phyloP scores from a whole-genome alignment of 2,113 vertebrate genomes.

The Alligator mississippiensis region DNA sequence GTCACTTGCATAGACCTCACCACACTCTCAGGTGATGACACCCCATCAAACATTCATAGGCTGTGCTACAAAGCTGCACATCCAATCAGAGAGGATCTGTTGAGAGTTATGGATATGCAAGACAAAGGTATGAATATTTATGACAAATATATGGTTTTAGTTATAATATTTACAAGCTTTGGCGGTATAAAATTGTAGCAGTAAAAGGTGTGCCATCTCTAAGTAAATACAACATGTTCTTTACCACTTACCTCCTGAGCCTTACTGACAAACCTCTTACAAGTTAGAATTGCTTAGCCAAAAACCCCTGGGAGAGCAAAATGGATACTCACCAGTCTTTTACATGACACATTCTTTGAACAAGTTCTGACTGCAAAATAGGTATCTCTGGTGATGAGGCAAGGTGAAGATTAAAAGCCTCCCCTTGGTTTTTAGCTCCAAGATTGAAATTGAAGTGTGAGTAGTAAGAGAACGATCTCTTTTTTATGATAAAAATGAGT shows the following conservation, averaged over 20 bases:
- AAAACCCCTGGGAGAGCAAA: not conserved
- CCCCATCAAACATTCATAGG: constrained; percentile 89
- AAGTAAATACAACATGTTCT: not conserved
- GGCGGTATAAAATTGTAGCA: not conserved
- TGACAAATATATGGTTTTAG: not conserved
- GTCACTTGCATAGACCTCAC: constrained; percentile 95
- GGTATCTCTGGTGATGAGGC: not conserved
- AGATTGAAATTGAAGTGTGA: not conserved
- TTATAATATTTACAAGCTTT: not conserved
- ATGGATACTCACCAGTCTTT: not conserved
- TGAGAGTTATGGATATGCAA: constrained; percentile 88
- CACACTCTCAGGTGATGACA: constrained; percentile 93
- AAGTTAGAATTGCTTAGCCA: not conserved
- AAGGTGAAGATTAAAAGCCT: not conserved
- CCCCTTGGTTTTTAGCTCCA: not conserved
- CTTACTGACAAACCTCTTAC: not conserved
- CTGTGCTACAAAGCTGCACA: constrained; percentile 93
- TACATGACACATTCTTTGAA: not conserved
- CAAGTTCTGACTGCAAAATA: not conserved
- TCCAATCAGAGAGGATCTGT: constrained; percentile 87
- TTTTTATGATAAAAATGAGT: not conserved
- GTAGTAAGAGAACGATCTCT: not conserved
- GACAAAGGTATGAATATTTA: constrained; percentile 83
- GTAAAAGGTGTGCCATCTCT: not conserved
- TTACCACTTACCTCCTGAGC: not conserved